A percentile compares a stretch with the other conserved stretches of the same genome.
phyloP scores from a whole-genome alignment of 2,888 invertebrate genomes.

The Peribatodes rhomboidaria region DNA sequence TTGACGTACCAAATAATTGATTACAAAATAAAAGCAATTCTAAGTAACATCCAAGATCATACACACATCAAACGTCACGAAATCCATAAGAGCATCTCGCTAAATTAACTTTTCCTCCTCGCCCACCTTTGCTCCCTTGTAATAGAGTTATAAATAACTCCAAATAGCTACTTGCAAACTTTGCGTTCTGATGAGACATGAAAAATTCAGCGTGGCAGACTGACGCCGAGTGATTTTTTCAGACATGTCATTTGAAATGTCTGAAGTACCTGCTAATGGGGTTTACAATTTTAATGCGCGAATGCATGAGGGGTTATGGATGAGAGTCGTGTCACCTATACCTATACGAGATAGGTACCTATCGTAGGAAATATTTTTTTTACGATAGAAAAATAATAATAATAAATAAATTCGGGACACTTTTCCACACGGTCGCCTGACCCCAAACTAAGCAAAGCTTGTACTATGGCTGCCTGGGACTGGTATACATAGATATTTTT shows the following conservation, averaged over 20 bases:
- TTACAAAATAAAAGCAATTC: constrained; percentile 7
- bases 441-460: too few relatives aligned
- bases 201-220: constrained; percentile 55
- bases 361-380: too few relatives aligned
- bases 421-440: too few relatives aligned
- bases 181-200: constrained; percentile 49
- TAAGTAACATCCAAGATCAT: constrained; percentile 4
- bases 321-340: neutral
- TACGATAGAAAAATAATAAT: too few relatives aligned
- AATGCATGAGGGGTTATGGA: neutral
- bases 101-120: neutral
- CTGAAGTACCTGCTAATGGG: constrained; percentile 51
- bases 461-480: too few relatives aligned
- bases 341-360: too few relatives aligned
- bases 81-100: constrained; percentile 32
- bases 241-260: constrained; percentile 57
- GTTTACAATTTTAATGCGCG: constrained; percentile 57
- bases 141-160: constrained; percentile 17
- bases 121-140: constrained; percentile 2
- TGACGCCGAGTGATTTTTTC: constrained; percentile 59
- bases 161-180: constrained; percentile 6
- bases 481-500: too few relatives aligned
- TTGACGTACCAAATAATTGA: too few relatives aligned
- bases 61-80: constrained; percentile 45
- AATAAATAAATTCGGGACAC: too few relatives aligned